Base-by-base conservation (phyloP, 1,140 invertebrate species). In the Drosophila sulfurigaster region DNA sequence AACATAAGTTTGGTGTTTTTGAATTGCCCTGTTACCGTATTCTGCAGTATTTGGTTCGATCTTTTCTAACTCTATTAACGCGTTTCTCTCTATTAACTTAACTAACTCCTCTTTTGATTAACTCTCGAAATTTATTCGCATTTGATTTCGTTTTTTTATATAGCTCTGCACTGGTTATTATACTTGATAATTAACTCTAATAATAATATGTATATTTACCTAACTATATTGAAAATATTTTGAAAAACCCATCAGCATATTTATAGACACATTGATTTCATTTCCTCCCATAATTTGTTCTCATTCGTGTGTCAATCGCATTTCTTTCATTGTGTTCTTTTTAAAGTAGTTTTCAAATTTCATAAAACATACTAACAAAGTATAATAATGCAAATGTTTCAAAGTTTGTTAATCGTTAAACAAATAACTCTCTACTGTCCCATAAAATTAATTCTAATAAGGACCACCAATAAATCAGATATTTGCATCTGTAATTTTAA, bases 151-250 rank as follows among this genome's bases (percentile, higher is more conserved):
- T 73, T 73, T 74, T 74, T 46, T 85, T 77, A 69, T 77, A 69
- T 79, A 91, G 81, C 88, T 89, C 88, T 91, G 88, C 88, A 91
- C 88, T 91, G 88, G 88, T 91, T 87, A 30, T 56, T 38, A 38
- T 56, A 41, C 46, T 48, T 57, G 16, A 41, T 57, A 38, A n/a
- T 38, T 38, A 83, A 79, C 78, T 25, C 3, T 25, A 25, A 25
- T 83, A 81, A 63, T 81, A 64, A 49, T 48, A 16, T 81, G 69
- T 70, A 71, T 41, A 11, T 7, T 57, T 38, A 48, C 11, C 46
- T 48, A 48, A 48, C 38, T 79, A 64, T 35, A 58, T 35, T 41
- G 48, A 63, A 79, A 78, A 68, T 52, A 57, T 78, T 78, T 75
- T 62, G 30, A 75, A 70, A 48, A 60, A 3, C 49, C 45, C 32